Conservation (phyloP, 2,888 invertebrate genomes). For the Mylabris sibirica region DNA sequence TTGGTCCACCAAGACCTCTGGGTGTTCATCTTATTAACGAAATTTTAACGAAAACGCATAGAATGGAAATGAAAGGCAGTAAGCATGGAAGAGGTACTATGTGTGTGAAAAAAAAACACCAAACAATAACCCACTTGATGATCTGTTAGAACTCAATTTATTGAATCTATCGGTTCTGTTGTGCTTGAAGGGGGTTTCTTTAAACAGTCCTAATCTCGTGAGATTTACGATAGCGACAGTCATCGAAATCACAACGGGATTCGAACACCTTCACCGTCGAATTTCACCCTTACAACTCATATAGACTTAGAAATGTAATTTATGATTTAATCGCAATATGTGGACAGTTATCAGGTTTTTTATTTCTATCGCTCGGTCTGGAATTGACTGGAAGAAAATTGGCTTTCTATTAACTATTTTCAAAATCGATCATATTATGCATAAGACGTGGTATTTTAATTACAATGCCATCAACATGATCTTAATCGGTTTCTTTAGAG, state of each 20-base stretch:
- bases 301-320: too few relatives aligned
- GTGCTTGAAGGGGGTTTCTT: slow-evolving; percentile 16
- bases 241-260: slow-evolving; percentile 4
- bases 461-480: background rate
- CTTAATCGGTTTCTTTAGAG: background rate
- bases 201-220: slow-evolving; percentile 27
- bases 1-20: background rate
- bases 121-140: background rate
- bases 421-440: background rate
- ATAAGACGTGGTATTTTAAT: background rate
- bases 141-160: slow-evolving; percentile 16
- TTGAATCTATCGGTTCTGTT: slow-evolving; percentile 23
- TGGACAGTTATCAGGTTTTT: too few relatives aligned
- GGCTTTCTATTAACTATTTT: background rate
- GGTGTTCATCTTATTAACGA: too few relatives aligned
- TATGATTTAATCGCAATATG: too few relatives aligned
- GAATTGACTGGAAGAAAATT: too few relatives aligned
- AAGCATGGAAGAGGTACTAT: too few relatives aligned
- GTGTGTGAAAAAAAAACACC: too few relatives aligned
- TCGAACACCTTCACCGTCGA: background rate
- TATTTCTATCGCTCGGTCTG: too few relatives aligned
- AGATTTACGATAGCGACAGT: slow-evolving; percentile 4
- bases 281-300: too few relatives aligned
- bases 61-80: too few relatives aligned
- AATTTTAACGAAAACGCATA: too few relatives aligned